Conservation (phyloP, 2,797 vertebrate genomes). For the Chaunax sp. region DNA sequence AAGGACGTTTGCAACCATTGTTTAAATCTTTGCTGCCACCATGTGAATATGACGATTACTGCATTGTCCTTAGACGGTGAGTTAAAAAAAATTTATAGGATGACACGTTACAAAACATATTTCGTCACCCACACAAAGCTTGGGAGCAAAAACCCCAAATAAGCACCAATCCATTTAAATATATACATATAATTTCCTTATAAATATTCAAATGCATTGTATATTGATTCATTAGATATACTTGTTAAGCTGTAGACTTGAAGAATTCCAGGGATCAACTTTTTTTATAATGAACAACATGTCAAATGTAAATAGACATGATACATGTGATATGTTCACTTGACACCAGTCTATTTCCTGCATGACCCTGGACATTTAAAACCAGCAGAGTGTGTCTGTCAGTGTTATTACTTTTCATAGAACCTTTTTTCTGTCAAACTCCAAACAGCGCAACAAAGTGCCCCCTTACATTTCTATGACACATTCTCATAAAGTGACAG, state of each 20-base stretch:
- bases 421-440: conserved; percentile 6
- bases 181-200: background rate
- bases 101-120: background rate
- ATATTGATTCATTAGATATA: background rate
- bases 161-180: background rate
- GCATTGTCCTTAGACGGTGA: conserved; percentile 28
- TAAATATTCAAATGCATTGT: background rate
- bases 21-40: conserved; percentile 73
- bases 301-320: background rate
- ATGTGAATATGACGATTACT: conserved; percentile 51
- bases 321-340: background rate
- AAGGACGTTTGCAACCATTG: background rate
- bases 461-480: conserved; percentile 12
- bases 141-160: background rate
- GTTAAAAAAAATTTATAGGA: no score
- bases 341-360: conserved; percentile 2
- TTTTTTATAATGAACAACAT: background rate
- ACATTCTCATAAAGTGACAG: conserved; percentile 22
- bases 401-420: background rate
- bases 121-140: background rate
- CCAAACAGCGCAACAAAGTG: conserved; percentile 16
- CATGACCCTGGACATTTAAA: no score
- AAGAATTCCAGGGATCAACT: background rate
- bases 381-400: conserved; percentile 5
- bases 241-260: background rate